Evolutionary conservation across 2,113 vertebrate genomes (phyloP).

Genomic region (Oryzias javanicus): DNA sequence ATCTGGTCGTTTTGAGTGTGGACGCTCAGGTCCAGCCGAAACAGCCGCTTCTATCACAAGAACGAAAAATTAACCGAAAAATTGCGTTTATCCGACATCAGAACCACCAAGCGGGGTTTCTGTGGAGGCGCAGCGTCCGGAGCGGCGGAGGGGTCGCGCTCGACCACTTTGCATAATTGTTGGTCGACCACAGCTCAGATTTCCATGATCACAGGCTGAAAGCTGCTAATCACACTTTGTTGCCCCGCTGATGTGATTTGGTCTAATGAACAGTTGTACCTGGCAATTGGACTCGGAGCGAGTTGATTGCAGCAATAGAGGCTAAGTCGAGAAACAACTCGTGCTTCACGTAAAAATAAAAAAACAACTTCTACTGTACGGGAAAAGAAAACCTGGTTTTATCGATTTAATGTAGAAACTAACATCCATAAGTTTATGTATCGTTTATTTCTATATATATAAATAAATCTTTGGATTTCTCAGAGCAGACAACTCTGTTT

Average conservation of each 20-base stretch:
- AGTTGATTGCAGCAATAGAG: slow-evolving; percentile 1
- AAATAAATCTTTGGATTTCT: too few species aligned
- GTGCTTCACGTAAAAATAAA: slow-evolving; percentile 1
- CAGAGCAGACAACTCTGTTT: too few species aligned
- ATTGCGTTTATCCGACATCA: too few species aligned
- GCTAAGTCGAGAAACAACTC: neutral
- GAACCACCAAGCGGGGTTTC: too few species aligned
- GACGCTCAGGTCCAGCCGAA: too few species aligned
- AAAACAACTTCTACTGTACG: neutral
- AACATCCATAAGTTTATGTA: too few species aligned
- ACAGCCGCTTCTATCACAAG: too few species aligned
- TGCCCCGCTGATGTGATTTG: slow-evolving; percentile 13
- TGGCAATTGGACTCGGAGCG: slow-evolving; percentile 5
- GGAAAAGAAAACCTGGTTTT: too few species aligned
- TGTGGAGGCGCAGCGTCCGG: neutral
- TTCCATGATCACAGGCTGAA: slow-evolving; percentile 9
- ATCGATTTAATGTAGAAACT: too few species aligned
- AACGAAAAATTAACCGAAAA: too few species aligned
- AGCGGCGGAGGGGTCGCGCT: neutral
- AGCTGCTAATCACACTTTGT: slow-evolving; percentile 18
- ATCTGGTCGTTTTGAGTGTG: neutral
- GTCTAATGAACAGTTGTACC: slow-evolving; percentile 9
- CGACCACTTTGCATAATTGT: neutral
- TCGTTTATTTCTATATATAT: too few species aligned
- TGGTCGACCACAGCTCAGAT: slow-evolving; percentile 16